phyloP scores from a whole-genome alignment of 2,113 vertebrate species.

The Mus spicilegus region DNA sequence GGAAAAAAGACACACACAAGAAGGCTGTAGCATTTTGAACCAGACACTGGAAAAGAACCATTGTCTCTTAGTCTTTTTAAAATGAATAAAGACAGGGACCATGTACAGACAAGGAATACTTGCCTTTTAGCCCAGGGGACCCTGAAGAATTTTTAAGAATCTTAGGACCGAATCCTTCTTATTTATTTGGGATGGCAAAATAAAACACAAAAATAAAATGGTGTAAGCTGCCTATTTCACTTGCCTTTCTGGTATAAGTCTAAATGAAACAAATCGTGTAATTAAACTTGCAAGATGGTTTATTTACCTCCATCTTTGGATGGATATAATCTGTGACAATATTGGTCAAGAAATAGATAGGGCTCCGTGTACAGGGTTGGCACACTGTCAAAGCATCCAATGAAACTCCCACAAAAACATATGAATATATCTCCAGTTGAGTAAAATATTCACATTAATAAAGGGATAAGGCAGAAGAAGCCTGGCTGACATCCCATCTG shows the following conservation, averaged over 20 bases:
- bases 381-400: conserved; percentile 74
- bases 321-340: conserved; percentile 77
- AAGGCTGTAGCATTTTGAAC: background rate
- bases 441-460: conserved; percentile 87
- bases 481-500: conserved; percentile 88
- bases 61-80: background rate
- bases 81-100: background rate
- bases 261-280: conserved; percentile 66
- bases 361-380: conserved; percentile 65
- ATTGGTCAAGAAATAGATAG: conserved; percentile 77
- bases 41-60: background rate
- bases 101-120: background rate
- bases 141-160: conserved; percentile 28
- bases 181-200: background rate
- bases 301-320: conserved; percentile 78
- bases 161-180: background rate
- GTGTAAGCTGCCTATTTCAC: conserved; percentile 60
- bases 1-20: conserved; percentile 36
- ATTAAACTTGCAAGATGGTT: conserved; percentile 75
- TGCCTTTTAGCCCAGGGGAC: background rate
- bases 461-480: conserved; percentile 83
- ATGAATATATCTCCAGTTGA: conserved; percentile 74
- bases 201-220: conserved; percentile 53
- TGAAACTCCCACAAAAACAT: conserved; percentile 69
- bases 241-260: conserved; percentile 70